Conservation (phyloP, 2,888 invertebrate genomes). For the Ptilodon capucinus region DNA sequence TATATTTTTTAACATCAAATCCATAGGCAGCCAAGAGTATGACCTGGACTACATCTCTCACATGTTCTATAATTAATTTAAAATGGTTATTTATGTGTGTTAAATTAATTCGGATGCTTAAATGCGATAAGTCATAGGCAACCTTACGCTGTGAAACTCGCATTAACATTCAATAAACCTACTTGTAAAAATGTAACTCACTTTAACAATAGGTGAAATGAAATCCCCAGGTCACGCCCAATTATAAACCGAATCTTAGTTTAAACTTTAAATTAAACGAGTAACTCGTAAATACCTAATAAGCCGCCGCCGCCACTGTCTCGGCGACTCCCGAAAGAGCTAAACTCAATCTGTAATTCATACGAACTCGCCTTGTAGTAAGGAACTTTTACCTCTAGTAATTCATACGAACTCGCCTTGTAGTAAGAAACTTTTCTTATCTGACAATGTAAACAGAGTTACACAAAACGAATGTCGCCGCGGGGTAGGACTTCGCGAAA, state of each 20-base stretch:
- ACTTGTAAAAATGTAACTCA: no score
- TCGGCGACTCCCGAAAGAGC: slow-evolving; percentile 23
- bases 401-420: neutral
- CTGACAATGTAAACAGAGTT: slow-evolving; percentile 20
- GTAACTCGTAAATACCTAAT: slow-evolving; percentile 27
- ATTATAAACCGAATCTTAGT: slow-evolving; percentile 21
- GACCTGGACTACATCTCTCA: no score
- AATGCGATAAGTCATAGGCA: no score
- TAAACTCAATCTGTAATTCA: slow-evolving; percentile 43
- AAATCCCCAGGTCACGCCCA: slow-evolving; percentile 8
- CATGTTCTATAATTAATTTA: no score
- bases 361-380: slow-evolving; percentile 24
- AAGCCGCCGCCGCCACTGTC: slow-evolving; percentile 7
- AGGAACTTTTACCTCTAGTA: slow-evolving; percentile 25
- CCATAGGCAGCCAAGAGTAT: no score
- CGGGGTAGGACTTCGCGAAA: neutral
- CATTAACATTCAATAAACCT: no score
- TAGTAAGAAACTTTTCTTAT: slow-evolving; percentile 7
- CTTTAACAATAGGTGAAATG: neutral
- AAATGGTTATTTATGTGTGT: no score
- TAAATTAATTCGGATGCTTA: no score
- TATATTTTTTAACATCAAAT: no score
- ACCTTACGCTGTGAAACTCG: no score
- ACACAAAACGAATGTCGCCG: slow-evolving; percentile 23
- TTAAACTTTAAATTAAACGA: slow-evolving; percentile 31